Base-by-base conservation (phyloP, 2,113 vertebrate genomes). In the Alosa alosa region DNA sequence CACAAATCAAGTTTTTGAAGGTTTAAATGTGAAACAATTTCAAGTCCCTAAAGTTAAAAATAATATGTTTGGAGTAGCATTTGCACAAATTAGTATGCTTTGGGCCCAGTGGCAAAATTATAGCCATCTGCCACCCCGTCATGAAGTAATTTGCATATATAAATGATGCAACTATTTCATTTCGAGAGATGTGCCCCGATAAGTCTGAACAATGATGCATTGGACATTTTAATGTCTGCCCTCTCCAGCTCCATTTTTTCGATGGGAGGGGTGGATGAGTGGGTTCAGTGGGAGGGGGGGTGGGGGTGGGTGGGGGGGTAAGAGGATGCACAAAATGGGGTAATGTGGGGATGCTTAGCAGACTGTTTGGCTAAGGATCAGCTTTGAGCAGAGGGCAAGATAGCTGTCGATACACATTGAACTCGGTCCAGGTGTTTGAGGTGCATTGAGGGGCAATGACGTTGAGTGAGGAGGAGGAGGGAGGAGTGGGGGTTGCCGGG, bases 81-180 rank as follows among this genome's bases (percentile, higher is more conserved):
- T 78, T 78, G 25, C 13, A 15, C 31, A 17, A 78, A 36, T 78
- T 78, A 39, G 72, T 78, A 78, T 78, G 39, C 72, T 15, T 11
- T 78, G 72, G 10, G 72, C 31, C 72, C 36, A 11, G 31, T 78
- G 31, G 72, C 72, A 78, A 78, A 78, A 78, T 78, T 39, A 78
- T 78, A 78, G 72, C 72, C 72, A 78, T 31, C 72, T 78, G 72
- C 10, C 39, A 36, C 13, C 72, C n/a, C 36, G 72, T 5, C 72
- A 78, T 13, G 72, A 78, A 36, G 31, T 78, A 36, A 78, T 78
- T 78, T 78, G 31, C 11, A 36, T 36, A 78, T 78, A 78, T 78
- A 78, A 78, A 78, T 78, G 72, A 78, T 78, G 72, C 72, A 78
- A 78, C 72, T 78, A 78, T 78, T 78, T 78, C 72, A 78, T 78